Base-by-base conservation (phyloP, 2,888 invertebrate genomes). In the Gryllus longicercus region DNA sequence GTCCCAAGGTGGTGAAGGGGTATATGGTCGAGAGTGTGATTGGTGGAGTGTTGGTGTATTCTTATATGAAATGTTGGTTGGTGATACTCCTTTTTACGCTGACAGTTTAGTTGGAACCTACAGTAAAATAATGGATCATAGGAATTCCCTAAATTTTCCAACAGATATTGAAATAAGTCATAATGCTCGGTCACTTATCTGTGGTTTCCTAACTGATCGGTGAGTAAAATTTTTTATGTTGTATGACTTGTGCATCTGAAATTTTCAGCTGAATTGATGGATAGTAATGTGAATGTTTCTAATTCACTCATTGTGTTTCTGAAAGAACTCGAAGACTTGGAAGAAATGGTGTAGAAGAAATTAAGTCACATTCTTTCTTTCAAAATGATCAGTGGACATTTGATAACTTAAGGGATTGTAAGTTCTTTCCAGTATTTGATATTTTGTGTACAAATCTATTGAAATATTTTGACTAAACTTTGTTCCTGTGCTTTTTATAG, bases 11-110 rank as follows among this genome's bases (percentile, higher is more conserved):
- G 95, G 95, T 74, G 96, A 96, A 86, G 97, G 97, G 81, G 95
- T 96, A 82, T 99, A 99, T 87, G 99, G 99, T 0, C 91, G 97
- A 76, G 99, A 99, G 88, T 98, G 98, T 89, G 98, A 99, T 88
- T 98, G 97, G 97, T 99, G 98, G 98, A 98, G 98, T 25, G 98
- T 99, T 50, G 99, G 99, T 80, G 98, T 99, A 84, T 97, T 99
- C 88, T 91, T 99, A 3, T 99, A 97, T 88, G 99, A 99, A 91
- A 98, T 99, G 98, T 90, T 99, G 79, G 95, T 97, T 81, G 98
- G 98, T 11, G 99, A 99, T 87, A 98, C 99, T 16, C 99, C 99
- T 0, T 99, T 99, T 88, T 92, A 91, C 85, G 99, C 99, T 4
- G 99, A 99, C 87, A 98, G 98, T 82, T 91, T 99, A 85, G 96